phyloP scores from a whole-genome alignment of 2,888 invertebrate species.

The Metopia argyrocephala region DNA sequence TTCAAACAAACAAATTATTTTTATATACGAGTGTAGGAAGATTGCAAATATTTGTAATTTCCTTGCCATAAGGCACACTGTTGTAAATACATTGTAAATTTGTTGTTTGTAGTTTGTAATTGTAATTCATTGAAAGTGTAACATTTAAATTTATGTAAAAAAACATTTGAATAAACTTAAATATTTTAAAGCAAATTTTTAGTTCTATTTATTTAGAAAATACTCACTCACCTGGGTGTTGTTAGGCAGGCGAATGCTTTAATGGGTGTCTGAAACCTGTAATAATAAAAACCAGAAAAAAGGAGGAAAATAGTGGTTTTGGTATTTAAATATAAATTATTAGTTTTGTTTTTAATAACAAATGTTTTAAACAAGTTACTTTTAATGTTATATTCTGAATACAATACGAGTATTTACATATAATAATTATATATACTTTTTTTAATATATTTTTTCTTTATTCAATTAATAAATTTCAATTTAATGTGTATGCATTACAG shows the following conservation, averaged over 20 bases:
- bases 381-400: background rate
- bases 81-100: no score
- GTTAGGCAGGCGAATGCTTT: constrained; percentile 79
- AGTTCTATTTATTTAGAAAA: background rate
- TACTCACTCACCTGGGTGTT: constrained; percentile 77
- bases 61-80: no score
- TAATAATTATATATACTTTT: no score
- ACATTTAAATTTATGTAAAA: no score
- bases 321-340: constrained; percentile 70
- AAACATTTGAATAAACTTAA: background rate
- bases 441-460: no score
- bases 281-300: constrained; percentile 75
- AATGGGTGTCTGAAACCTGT: constrained; percentile 78
- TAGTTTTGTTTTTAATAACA: constrained; percentile 53
- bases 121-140: no score
- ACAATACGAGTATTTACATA: no score
- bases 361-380: background rate
- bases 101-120: no score
- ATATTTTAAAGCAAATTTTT: background rate
- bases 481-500: background rate
- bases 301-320: constrained; percentile 71
- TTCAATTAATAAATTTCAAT: no score
- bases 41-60: no score
- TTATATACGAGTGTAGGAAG: no score
- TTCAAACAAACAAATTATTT: no score